Evolutionary conservation across 2,113 vertebrate species (phyloP).

Genomic region (Fregata magnificens): DNA sequence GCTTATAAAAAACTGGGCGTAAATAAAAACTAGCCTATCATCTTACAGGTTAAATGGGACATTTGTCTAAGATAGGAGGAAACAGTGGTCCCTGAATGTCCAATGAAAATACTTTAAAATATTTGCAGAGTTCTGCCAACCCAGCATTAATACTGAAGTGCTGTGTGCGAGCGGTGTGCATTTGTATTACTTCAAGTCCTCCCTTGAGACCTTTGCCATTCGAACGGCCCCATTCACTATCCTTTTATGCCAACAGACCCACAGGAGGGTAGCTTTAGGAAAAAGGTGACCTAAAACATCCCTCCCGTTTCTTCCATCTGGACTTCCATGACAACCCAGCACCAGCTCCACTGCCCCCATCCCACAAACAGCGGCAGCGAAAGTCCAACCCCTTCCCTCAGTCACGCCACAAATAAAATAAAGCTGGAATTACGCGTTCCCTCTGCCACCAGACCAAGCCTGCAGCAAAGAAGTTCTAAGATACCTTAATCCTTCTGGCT

Average conservation of each 20-base stretch:
- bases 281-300: background rate
- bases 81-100: background rate
- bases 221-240: fast-evolving
- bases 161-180: fast-evolving
- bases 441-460: slow-evolving; percentile 57
- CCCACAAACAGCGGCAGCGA: background rate
- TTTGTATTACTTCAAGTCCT: background rate
- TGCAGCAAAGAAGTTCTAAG: slow-evolving; percentile 63
- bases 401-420: background rate
- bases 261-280: background rate
- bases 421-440: slow-evolving; percentile 20
- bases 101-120: background rate
- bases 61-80: background rate
- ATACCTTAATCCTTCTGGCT: slow-evolving; percentile 65
- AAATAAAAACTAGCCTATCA: background rate
- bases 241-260: background rate
- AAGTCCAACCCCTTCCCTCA: background rate
- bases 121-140: background rate
- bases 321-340: fast-evolving
- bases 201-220: background rate
- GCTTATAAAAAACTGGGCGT: background rate
- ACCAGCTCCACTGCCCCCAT: background rate
- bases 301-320: background rate
- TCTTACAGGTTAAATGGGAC: background rate
- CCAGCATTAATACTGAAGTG: background rate